These are phyloP conservation scores for Antechinus flavipes DNA, from an alignment of 2,113 vertebrate species.

Conservation along the genomic window DNA sequence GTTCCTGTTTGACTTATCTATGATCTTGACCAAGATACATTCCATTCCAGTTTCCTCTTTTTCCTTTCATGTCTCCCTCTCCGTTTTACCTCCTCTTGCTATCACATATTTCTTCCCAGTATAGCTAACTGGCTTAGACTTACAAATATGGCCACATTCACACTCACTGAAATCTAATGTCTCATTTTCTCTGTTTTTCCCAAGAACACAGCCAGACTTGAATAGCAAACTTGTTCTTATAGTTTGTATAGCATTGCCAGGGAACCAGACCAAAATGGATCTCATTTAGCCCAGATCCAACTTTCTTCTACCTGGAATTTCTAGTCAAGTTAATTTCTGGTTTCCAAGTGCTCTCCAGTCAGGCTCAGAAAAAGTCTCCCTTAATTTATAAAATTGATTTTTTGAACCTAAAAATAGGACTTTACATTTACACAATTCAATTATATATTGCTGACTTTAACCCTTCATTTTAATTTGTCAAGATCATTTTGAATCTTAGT, in stretches of 20 bases:
- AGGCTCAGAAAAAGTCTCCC: not conserved
- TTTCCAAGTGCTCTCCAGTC: not conserved
- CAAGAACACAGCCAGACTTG: not conserved
- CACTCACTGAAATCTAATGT: not conserved
- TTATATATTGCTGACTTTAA: not conserved
- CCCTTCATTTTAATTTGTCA: too few relatives aligned
- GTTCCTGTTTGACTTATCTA: slow-evolving; percentile 2
- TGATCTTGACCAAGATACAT: not conserved
- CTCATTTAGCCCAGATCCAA: not conserved
- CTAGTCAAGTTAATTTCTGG: not conserved
- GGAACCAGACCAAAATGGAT: not conserved
- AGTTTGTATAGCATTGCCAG: not conserved
- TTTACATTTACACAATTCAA: not conserved
- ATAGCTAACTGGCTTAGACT: not conserved
- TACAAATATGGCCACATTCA: not conserved
- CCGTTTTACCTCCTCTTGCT: not conserved
- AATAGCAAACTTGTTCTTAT: not conserved
- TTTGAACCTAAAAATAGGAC: not conserved
- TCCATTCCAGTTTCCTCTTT: not conserved
- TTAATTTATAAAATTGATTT: not conserved
- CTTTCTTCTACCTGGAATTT: not conserved
- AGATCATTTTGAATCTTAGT: not conserved
- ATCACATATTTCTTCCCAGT: not conserved
- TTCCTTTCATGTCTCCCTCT: not conserved
- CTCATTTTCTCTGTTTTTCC: not conserved